Conservation (phyloP, 64 coral and sea anemone species). For the Dendrophyllia cribrosa region DNA sequence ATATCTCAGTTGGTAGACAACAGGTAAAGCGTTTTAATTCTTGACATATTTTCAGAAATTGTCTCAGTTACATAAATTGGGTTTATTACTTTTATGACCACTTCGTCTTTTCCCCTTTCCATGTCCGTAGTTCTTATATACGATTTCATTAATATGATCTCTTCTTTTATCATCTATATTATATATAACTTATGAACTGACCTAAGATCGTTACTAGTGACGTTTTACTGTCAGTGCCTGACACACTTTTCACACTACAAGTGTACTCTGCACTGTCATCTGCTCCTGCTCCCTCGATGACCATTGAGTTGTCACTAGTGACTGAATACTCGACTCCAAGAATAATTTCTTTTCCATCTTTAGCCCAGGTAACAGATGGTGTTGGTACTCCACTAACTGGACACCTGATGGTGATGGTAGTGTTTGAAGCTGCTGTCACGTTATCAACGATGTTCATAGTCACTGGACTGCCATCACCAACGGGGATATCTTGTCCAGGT, state of each 20-base stretch:
- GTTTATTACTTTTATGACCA: too few species aligned
- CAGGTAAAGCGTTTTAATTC: too few species aligned
- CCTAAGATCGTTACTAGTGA: slow-evolving; percentile 1
- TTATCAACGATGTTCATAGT: slow-evolving; percentile 75
- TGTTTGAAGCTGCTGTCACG: slow-evolving; percentile 70
- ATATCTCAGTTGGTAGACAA: too few species aligned
- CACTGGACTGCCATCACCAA: slow-evolving; percentile 37
- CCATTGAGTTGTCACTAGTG: slow-evolving; percentile 9
- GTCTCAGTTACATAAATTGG: too few species aligned
- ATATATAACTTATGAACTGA: background rate
- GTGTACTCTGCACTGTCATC: slow-evolving; percentile 51
- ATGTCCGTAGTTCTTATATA: too few species aligned
- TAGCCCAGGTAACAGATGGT: slow-evolving; percentile 76
- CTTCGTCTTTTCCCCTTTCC: too few species aligned
- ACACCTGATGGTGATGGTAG: slow-evolving; percentile 74
- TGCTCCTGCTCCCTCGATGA: slow-evolving; percentile 18
- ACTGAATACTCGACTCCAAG: background rate
- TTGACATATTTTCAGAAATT: too few species aligned
- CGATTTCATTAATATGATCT: too few species aligned
- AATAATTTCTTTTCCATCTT: slow-evolving; percentile 23
- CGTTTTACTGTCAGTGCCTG: background rate
- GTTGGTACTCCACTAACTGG: slow-evolving; percentile 63
- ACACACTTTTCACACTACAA: slow-evolving; percentile 24
- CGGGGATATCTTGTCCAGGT: slow-evolving; percentile 27
- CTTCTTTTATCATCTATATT: background rate